Evolutionary conservation across 2,113 vertebrate genomes (phyloP).

Genomic region (Ictidomys tridecemlineatus): DNA sequence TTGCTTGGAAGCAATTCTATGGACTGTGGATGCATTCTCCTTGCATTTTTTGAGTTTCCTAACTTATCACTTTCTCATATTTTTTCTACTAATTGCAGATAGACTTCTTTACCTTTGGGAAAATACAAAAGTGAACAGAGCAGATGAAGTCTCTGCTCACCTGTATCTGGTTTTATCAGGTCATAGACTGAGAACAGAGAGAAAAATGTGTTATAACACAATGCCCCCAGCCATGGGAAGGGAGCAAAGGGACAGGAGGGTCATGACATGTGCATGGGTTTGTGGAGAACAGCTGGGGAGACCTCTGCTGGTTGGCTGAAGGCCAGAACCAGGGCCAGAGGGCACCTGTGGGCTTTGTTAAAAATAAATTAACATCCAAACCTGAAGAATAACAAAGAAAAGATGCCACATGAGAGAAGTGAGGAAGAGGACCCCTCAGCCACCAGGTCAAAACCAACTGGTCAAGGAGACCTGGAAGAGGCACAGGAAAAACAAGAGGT

Average conservation of each 20-base stretch:
- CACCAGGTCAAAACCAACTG: neutral
- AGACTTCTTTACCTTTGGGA: neutral
- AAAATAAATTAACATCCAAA: neutral
- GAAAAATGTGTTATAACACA: neutral
- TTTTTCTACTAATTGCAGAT: neutral
- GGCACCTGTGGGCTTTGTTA: too few relatives aligned
- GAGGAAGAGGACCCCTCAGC: neutral
- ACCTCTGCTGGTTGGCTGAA: too few relatives aligned
- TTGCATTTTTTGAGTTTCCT: too few relatives aligned
- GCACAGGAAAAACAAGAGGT: neutral
- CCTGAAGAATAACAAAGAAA: too few relatives aligned
- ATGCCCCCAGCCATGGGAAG: too few relatives aligned
- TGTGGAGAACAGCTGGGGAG: neutral
- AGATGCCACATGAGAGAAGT: neutral
- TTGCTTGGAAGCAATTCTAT: neutral
- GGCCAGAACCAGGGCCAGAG: too few relatives aligned
- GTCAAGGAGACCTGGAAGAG: neutral
- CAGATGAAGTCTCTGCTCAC: neutral
- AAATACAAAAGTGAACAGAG: neutral
- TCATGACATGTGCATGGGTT: too few relatives aligned
- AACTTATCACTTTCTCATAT: neutral
- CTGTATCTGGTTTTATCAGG: neutral
- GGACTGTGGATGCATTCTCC: neutral
- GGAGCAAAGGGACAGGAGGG: fast-evolving
- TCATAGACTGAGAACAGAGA: neutral